Base-by-base conservation (phyloP, 2,888 invertebrate genomes). In the Patella pellucida region DNA sequence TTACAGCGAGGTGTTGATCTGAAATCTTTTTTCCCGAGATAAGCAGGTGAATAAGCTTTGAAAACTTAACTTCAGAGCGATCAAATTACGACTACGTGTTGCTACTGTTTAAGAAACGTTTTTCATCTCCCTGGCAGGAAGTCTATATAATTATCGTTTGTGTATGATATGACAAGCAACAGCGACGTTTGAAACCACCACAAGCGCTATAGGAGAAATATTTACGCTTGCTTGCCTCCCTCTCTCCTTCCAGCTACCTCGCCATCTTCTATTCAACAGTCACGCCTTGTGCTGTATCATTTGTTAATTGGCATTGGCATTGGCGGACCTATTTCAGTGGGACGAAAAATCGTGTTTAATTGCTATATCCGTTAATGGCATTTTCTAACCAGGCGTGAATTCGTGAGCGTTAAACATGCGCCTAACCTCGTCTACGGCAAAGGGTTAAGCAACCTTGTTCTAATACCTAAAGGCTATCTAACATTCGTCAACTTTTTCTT, bases 371-470 rank as follows among this genome's bases (percentile, higher is more conserved):
- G 62, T 62, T 19, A 62, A 62, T 62, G 23, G 11, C 19, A 23
- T 15, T 19, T 23, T 23, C 62, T 23, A 62, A 14, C 62, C 62
- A 15, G 62, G 62, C 62, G 62, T 62, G 23, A 62, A 62, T 62
- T 62, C n/a, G 62, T 62, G 62, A 62, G 62, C 23, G 19, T 62
- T 23, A 12, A 62, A 62, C 62, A 62, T 62, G 62, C 23, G 62
- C 62, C 62, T 62, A 23, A 62, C 23, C 23, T 23, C 5, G 12
- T 23, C 62, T 23, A 62, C 23, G 62, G 4, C 23, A 23, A 62
- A 62, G 62, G 62, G 62, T 62, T 62, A 41, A 62, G 62, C 62
- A 23, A 62, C 62, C 62, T 62, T 62, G 62, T 23, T 62, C 62
- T 14, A 62, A 23, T 62, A 23, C 62, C 62, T 62, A 12, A 62